phyloP scores from a whole-genome alignment of 2,797 vertebrate species.

The Monodelphis domestica region DNA sequence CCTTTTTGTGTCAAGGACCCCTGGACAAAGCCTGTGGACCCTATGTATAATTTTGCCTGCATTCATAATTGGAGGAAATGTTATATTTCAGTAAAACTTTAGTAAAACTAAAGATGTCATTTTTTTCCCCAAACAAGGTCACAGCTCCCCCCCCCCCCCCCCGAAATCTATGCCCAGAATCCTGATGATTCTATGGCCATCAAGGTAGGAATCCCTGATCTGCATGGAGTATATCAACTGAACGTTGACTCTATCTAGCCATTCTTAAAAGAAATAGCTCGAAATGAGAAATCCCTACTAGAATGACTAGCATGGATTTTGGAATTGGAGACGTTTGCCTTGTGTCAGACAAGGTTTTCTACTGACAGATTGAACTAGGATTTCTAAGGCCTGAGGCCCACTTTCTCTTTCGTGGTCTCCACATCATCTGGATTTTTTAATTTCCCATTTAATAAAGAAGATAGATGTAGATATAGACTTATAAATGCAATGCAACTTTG shows the following conservation, averaged over 20 bases:
- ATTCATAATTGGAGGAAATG: not conserved
- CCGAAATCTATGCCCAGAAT: not conserved
- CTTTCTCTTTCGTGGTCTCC: conserved; percentile 1
- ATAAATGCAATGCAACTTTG: not conserved
- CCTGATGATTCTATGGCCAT: not conserved
- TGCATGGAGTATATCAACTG: not conserved
- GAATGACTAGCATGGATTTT: not conserved
- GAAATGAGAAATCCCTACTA: not conserved
- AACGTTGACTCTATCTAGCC: not conserved
- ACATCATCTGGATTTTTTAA: not conserved
- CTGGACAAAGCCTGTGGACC: not conserved
- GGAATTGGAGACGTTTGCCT: not conserved
- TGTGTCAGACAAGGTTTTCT: not conserved
- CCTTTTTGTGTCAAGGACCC: not conserved
- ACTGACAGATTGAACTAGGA: not conserved
- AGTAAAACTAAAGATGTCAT: not conserved
- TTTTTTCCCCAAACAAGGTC: not conserved
- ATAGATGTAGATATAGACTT: not conserved
- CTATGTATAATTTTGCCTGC: not conserved
- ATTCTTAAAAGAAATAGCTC: not conserved
- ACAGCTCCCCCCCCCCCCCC: not conserved
- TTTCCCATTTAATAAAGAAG: not conserved
- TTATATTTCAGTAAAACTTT: not conserved
- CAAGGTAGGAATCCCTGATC: not conserved
- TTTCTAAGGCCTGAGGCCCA: not conserved